These are phyloP conservation scores for Zosterops lateralis DNA, from an alignment of 2,113 vertebrate species.

Conservation along the genomic window DNA sequence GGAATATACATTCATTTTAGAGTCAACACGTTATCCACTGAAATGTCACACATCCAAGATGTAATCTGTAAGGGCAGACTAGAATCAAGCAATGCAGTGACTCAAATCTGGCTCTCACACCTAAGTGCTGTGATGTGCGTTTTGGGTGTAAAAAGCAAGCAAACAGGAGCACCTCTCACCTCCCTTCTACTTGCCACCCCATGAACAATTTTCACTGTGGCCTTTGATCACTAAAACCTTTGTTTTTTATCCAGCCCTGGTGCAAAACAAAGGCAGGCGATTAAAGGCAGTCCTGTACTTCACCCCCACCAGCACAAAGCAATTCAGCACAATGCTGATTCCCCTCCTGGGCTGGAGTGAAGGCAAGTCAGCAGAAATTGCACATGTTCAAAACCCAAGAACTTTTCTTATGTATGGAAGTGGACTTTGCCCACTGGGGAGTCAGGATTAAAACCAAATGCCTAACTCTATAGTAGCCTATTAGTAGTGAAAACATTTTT, in stretches of 20 bases:
- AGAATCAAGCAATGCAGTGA: neutral
- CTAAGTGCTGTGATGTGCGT: neutral
- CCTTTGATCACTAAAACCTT: neutral
- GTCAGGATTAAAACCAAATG: conserved; percentile 26
- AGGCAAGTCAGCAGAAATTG: neutral
- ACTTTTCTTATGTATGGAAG: neutral
- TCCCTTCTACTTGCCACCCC: neutral
- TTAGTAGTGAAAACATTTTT: neutral
- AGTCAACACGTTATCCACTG: neutral
- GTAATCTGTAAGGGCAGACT: neutral
- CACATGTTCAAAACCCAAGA: neutral
- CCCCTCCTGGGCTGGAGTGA: neutral
- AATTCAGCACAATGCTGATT: neutral
- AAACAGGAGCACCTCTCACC: neutral
- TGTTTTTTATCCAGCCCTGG: neutral
- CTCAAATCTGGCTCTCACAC: neutral
- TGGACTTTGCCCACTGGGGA: neutral
- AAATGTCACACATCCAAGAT: neutral
- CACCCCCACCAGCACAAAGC: neutral
- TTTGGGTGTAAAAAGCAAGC: neutral
- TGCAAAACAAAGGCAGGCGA: neutral
- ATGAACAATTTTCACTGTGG: neutral
- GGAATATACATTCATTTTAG: neutral
- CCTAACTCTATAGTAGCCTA: neutral
- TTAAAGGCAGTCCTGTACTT: neutral